Percentiles rank a stretch among this genome's conserved stretches.
These are phyloP conservation scores for Aricia artaxerxes DNA, from an alignment of 2,888 invertebrate species.

Conservation along the genomic window DNA sequence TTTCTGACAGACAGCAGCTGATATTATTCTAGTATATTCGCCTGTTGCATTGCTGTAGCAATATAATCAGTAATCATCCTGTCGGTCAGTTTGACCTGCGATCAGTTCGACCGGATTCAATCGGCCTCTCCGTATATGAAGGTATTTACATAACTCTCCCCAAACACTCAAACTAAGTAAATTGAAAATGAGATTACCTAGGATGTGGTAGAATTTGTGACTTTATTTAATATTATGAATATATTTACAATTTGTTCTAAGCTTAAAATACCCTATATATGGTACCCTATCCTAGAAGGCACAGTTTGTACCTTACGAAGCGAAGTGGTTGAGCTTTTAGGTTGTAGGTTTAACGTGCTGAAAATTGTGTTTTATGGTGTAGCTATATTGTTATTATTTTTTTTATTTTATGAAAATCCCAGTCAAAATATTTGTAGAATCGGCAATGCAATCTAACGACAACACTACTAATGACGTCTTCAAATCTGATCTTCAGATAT, in stretches of 20 bases:
- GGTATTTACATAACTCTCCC: neutral
- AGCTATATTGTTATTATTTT: neutral
- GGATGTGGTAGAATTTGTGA: conserved; percentile 34
- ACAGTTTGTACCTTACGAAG: conserved; percentile 71
- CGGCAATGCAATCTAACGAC: neutral
- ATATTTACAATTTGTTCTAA: conserved; percentile 62
- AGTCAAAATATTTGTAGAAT: neutral
- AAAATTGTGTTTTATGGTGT: neutral
- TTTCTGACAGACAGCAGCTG: no score
- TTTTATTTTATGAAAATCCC: neutral
- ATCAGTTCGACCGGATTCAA: neutral
- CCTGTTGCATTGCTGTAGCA: no score
- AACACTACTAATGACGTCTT: neutral
- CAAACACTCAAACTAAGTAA: neutral
- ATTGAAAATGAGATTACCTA: conserved; percentile 31
- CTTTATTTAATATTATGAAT: conserved; percentile 41
- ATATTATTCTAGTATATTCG: no score
- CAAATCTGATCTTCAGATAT: neutral
- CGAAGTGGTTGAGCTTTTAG: conserved; percentile 43
- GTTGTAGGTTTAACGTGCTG: neutral
- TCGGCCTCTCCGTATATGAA: neutral
- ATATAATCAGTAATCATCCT: no score
- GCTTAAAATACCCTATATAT: conserved; percentile 67
- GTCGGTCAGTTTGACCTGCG: neutral
- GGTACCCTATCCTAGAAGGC: conserved; percentile 62